Base-by-base conservation (phyloP, 2,888 invertebrate genomes). In the Netelia inedita region DNA sequence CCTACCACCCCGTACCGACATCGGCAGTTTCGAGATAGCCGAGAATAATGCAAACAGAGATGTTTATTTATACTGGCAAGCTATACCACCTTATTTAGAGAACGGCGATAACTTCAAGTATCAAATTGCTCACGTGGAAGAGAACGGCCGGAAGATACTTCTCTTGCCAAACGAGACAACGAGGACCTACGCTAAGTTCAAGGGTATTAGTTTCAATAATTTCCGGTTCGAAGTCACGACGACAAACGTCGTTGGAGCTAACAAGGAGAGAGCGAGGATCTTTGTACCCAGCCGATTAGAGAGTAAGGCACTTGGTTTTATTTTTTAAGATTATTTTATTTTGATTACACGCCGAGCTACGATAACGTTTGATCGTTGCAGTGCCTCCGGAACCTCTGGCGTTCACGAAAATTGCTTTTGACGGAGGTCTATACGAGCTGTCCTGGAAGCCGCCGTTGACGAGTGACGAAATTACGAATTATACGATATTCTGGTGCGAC, bases 401-500 rank as follows among this genome's bases (percentile, higher is more conserved):
- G 16, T 96, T 97, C 88, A 96, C 96, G 9, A 97, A 97, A 94
- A 95, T 97, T 16, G 96, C 96, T 50, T 96, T 96, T 93, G 96
- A 95, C 85, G 95, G 96, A 92, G 96, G 96, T 43, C 95, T 95
- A 19, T 97, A 97, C 92, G 96, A 96, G 90, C 92, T 98, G 10
- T 96, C 96, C 9, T 98, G 98, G 98, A 95, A 95, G 87, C 94
- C 95, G 28, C 96, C 96, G 0, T 85, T 90, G n/a, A 90, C 94
- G 72, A 93, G 94, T 72, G 91, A 94, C 82, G 91, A 92, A n/a
- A 93, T 96, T 28, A 95, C 94, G 35, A 96, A 96, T 92, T 98
- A 97, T 88, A 98, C 98, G 0, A 95, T 98, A 21, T 98, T 97
- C 93, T 98, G 97, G 97, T 97, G 97, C 91, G 94, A 94, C 72